Conservation (phyloP, 2,888 invertebrate species). For the Drosophila antonietae region DNA sequence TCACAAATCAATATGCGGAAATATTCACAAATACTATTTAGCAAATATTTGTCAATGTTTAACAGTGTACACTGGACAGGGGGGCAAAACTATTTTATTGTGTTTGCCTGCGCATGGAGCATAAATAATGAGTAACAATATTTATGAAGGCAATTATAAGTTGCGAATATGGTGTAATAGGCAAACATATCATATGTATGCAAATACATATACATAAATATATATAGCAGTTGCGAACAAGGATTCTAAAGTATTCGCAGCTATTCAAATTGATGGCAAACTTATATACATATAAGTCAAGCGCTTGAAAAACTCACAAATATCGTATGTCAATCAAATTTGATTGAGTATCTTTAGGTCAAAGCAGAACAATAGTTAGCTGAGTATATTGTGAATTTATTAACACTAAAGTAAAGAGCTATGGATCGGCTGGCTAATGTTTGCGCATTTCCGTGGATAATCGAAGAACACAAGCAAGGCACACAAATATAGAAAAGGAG, state of each 20-base stretch:
- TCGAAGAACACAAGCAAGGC: no score
- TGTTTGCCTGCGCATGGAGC: conserved; percentile 29
- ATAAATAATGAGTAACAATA: conserved; percentile 31
- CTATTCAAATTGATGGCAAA: neutral
- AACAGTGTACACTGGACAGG: neutral
- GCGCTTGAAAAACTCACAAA: neutral
- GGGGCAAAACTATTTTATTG: conserved; percentile 9
- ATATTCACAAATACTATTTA: conserved; percentile 3
- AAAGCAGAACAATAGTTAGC: neutral
- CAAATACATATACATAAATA: neutral
- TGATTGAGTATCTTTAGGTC: neutral
- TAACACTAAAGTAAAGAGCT: no score
- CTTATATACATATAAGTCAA: neutral
- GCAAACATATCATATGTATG: conserved; percentile 11
- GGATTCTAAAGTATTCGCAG: neutral
- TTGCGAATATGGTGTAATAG: neutral
- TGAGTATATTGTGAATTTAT: neutral
- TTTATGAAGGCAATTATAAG: conserved; percentile 25
- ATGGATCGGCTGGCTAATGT: no score
- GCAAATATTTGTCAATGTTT: neutral
- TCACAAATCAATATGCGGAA: neutral
- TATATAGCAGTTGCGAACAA: neutral
- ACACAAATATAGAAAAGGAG: no score
- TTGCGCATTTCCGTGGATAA: no score
- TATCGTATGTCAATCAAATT: neutral